These are phyloP conservation scores for Blastomussa wellsi DNA, from an alignment of 92 coral and sea anemone species.

Conservation along the genomic window DNA sequence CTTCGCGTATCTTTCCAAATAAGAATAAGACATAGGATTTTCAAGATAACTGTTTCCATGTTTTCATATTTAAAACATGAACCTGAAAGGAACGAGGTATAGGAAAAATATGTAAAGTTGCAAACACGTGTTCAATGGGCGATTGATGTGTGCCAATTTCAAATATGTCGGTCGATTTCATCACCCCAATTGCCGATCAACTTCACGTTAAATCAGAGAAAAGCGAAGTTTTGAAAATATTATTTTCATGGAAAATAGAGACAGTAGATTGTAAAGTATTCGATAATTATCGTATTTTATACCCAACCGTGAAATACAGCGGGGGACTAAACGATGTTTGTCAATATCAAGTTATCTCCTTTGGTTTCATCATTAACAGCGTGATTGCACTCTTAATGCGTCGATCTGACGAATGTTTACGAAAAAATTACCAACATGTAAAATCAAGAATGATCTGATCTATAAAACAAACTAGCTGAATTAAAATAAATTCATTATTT, in stretches of 20 bases:
- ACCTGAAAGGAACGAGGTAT: neutral
- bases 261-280: neutral
- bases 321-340: neutral
- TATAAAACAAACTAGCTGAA: neutral
- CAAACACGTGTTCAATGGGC: neutral
- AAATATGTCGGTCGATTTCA: neutral
- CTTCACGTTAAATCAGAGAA: neutral
- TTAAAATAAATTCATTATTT: neutral
- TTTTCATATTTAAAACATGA: neutral
- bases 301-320: constrained; percentile 5
- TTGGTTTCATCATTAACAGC: neutral
- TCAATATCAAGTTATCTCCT: neutral
- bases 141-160: neutral
- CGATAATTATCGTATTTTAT: neutral
- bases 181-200: neutral
- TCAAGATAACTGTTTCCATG: neutral
- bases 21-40: neutral
- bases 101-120: neutral
- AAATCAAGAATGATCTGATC: neutral
- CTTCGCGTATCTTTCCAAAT: neutral
- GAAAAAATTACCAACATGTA: neutral
- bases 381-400: neutral
- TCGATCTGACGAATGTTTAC: neutral
- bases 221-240: neutral
- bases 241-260: constrained; percentile 1